Conservation (phyloP, 1,140 invertebrate species). For the Cryptotermes secundus region DNA sequence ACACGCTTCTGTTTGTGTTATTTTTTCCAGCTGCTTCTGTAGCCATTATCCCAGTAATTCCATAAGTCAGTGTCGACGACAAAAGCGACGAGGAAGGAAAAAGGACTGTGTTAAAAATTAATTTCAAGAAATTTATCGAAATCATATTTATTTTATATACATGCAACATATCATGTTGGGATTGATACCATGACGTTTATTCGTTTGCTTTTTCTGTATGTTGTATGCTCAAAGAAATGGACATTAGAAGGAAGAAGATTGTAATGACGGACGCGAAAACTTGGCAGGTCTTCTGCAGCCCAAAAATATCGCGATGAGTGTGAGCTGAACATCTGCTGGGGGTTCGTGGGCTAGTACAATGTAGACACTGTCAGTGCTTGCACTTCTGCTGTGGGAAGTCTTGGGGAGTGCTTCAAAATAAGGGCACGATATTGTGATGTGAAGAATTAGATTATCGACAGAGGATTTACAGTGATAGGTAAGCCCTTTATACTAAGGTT, state of each 20-base stretch:
- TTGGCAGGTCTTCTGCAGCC: neutral
- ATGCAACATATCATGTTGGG: no score
- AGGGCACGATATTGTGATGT: neutral
- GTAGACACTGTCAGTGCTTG: neutral
- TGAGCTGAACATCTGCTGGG: neutral
- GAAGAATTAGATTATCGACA: neutral
- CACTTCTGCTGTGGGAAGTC: neutral
- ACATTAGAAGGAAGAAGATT: neutral
- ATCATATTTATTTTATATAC: no score
- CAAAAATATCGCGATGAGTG: constrained; percentile 6
- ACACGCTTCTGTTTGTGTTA: no score
- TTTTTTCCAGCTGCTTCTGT: no score
- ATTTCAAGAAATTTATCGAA: no score
- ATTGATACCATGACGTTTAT: no score
- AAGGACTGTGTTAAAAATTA: no score
- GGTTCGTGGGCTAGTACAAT: neutral
- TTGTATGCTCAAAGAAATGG: neutral
- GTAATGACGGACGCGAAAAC: neutral
- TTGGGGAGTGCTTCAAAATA: neutral
- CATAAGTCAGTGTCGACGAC: no score
- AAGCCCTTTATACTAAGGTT: neutral
- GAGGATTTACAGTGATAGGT: neutral
- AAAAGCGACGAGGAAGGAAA: no score
- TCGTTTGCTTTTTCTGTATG: no score
- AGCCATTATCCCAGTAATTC: no score